Evolutionary conservation across 2,113 vertebrate species (phyloP).

Genomic region (Eulacestoma nigropectus): DNA sequence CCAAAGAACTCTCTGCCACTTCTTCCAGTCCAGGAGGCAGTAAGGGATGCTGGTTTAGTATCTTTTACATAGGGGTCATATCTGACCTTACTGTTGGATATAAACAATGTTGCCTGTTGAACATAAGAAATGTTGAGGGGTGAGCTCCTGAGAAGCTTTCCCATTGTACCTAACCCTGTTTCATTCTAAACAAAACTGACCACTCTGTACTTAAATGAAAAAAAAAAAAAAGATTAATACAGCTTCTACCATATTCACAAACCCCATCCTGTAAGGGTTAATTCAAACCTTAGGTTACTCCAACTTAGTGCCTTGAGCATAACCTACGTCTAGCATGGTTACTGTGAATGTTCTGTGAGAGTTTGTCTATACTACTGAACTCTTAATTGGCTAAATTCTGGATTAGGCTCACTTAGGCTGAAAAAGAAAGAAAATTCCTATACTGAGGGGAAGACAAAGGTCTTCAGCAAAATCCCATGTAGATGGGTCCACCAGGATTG

Average conservation of each 20-base stretch:
- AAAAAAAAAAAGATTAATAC: neutral
- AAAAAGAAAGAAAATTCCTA: neutral
- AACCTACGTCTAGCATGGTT: fast-evolving
- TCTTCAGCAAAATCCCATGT: neutral
- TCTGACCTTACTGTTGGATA: neutral
- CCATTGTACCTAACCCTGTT: neutral
- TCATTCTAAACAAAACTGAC: neutral
- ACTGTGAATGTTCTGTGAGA: neutral
- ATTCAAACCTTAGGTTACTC: neutral
- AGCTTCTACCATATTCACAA: neutral
- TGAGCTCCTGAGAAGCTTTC: neutral
- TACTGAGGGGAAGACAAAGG: neutral
- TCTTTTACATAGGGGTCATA: neutral
- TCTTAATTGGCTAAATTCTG: neutral
- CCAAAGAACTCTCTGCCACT: neutral
- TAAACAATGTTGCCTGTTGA: neutral
- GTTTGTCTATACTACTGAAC: neutral
- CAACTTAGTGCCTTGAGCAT: neutral
- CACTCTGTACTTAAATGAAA: neutral
- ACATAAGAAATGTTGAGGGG: neutral
- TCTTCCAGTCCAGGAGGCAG: neutral
- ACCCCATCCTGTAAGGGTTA: neutral
- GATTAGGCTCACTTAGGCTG: neutral
- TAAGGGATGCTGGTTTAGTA: neutral
- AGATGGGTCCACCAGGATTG: neutral